These are phyloP conservation scores for Dioctria linearis DNA, from an alignment of 2,888 invertebrate species.

Conservation along the genomic window DNA sequence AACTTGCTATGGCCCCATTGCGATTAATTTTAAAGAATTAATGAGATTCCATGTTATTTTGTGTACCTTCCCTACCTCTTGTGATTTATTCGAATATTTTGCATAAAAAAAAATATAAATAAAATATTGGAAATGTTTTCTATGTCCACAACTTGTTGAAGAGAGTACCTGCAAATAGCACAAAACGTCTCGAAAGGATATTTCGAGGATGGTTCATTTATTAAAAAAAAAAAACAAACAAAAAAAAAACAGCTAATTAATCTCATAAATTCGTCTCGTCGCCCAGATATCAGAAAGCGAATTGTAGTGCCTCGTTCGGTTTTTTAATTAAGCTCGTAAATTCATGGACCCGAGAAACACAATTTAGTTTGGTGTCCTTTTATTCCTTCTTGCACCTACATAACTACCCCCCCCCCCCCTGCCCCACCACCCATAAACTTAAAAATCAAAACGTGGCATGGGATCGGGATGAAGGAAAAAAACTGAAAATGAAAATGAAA, in stretches of 20 bases:
- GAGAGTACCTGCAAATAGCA: neutral
- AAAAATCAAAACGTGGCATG: constrained; percentile 49
- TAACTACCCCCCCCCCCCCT: constrained; percentile 18
- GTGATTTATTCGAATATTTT: neutral
- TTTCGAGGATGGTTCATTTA: constrained; percentile 36
- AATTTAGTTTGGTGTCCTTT: constrained; percentile 56
- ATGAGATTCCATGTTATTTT: too few relatives aligned
- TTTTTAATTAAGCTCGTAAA: constrained; percentile 61
- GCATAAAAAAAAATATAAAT: neutral
- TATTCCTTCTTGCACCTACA: constrained; percentile 36
- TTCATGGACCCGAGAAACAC: constrained; percentile 60
- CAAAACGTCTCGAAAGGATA: constrained; percentile 17
- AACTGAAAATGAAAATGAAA: constrained; percentile 53
- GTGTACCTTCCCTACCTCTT: too few relatives aligned
- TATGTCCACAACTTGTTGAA: neutral
- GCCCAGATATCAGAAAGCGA: constrained; percentile 46
- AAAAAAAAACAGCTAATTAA: constrained; percentile 49
- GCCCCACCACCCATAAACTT: constrained; percentile 21
- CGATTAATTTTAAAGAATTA: too few relatives aligned
- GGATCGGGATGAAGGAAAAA: constrained; percentile 14
- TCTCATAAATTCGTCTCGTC: constrained; percentile 53
- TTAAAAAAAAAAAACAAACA: too few relatives aligned
- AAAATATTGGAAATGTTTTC: neutral
- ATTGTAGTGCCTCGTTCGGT: constrained; percentile 44
- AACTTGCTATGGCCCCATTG: too few relatives aligned